Evolutionary conservation across 2,888 invertebrate species (phyloP), one percentile per base, ranked within the genome.

Genomic region (Palloptera scutellata): DNA sequence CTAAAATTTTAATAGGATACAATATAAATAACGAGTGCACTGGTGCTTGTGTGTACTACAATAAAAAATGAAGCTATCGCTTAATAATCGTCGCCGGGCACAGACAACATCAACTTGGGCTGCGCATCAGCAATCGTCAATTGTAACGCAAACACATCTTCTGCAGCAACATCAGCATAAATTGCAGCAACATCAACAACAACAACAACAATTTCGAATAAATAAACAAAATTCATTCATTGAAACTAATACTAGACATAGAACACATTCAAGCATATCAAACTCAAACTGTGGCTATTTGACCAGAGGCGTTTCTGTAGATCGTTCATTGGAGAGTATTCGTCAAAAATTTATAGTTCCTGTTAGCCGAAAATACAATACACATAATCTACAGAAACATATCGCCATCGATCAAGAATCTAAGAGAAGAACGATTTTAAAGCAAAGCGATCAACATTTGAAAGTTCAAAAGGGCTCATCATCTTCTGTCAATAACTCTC

Each of bases 171-270:
- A 41, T 19, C 67, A 17, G 48, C 70, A 53, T 17, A 54, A 11
- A 43, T 48, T 9, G 42, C 8, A 30, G n/a, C 57, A 62, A 19
- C 48, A 52, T 15, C 68, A 45, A 11, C 53, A 60, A 1, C 70
- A 67, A 41, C 64, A 70, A 53, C 72, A 71, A 19, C 63, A 62
- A 53, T 51, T 15, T 48, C 60, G 70, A 55, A 41, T 81, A 12
- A 75, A 75, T n/a, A 81, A 81, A 57, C 82, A 81, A 65, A 75
- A 79, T 52, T 81, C 82, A 4, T 78, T 81, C 30, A 74, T 76
- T n/a, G 82, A 81, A 66, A 20, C 75, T 69, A 19, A 55, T 30
- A 30, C 30, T 6, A 30, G 30, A 6, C 30, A 30, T 55, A 30
- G 45, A 40, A 1, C 11, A 48, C 45, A 43, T 70, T 48, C 17